Conservation (phyloP, 2,797 vertebrate species). For the Varecia variegata region DNA sequence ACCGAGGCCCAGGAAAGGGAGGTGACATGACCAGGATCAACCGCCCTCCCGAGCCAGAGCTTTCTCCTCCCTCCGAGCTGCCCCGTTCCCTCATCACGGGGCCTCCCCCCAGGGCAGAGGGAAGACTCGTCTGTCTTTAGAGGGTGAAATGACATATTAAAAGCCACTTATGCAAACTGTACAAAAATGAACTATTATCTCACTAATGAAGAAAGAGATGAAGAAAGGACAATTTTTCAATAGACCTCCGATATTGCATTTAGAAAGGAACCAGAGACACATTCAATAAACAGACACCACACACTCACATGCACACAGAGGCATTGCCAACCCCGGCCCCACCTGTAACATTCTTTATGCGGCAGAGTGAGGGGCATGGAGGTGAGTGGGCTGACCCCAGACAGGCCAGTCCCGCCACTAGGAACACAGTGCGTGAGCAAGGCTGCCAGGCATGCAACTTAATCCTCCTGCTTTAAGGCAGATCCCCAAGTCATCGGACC, state of each 20-base stretch:
- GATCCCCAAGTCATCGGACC: too few species aligned
- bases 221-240: background rate
- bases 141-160: background rate
- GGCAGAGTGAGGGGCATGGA: background rate
- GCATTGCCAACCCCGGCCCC: background rate
- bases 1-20: background rate
- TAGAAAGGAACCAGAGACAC: background rate
- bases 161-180: background rate
- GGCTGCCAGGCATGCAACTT: too few species aligned
- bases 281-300: background rate
- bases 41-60: background rate
- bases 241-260: background rate
- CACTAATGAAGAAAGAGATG: background rate
- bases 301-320: background rate
- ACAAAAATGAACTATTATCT: background rate
- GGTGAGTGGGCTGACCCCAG: background rate
- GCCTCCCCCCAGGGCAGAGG: background rate
- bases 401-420: background rate
- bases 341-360: background rate
- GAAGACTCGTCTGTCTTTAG: background rate
- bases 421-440: background rate
- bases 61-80: background rate
- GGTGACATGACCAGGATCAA: rapidly evolving
- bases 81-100: rapidly evolving
- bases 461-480: background rate